Base-by-base conservation (phyloP, 2,797 vertebrate genomes). In the Melanotaenia pygmaea region DNA sequence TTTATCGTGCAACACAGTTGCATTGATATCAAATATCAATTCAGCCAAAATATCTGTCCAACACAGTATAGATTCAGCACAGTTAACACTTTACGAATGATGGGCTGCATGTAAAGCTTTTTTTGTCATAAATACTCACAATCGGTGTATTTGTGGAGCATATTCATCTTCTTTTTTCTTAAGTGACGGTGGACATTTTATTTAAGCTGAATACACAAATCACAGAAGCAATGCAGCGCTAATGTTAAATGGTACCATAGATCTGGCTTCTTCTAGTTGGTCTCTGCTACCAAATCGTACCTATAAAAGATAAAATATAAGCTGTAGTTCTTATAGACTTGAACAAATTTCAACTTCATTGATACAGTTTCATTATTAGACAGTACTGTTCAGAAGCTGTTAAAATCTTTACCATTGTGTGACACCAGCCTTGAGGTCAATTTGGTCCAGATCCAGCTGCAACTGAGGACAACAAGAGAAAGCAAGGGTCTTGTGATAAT, bases 361-460 rank as follows among this genome's bases (percentile, higher is more conserved):
- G 22, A 24, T 51, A 12, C n/a, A 51, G 3, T 22, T 22, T 51
- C 1, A 22, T 22, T 32, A 14, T 61, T 16, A 53, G 5, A 40
- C 14, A 68, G 24, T 14, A 22, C 38, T 43, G 14, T 50, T 20
- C 24, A 60, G 45, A 10, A 72, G 37, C 16, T 26, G 1, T 61
- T 56, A 34, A n/a, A 62, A 59, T 75, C 2, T 37, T 94, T 91
- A 98, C 97, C 97, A 98, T 76, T 95, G 95, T 77, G 95, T 87
- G 1, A 91, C 83, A 26, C 95, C 94, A 70, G 95, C 73, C 61
- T 92, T 92, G 59, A 98, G 92, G 85, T 98, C 96, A 59, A 95
- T 85, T 85, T 96, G 94, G 10, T 95, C 94, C 57, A 98, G 87
- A 76, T 97, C 94, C 75, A 98, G 76, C 70, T 94, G 95, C 74